phyloP scores from a whole-genome alignment of 2,113 vertebrate genomes.

The Heterocephalus glaber region DNA sequence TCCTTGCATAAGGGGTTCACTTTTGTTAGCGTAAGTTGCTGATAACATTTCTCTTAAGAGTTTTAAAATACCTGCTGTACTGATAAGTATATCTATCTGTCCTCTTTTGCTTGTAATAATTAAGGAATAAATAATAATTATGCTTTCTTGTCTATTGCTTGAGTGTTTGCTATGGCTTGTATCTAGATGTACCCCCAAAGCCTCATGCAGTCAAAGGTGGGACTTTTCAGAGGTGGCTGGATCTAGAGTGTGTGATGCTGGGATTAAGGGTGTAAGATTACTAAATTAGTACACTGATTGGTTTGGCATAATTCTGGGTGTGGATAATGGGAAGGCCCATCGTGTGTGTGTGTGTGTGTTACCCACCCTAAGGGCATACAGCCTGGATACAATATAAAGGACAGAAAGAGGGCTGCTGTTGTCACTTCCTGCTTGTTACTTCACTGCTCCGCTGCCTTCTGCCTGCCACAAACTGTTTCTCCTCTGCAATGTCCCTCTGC shows the following conservation, averaged over 20 bases:
- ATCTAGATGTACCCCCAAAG: background rate
- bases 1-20: background rate
- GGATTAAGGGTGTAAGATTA: background rate
- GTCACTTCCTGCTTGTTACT: background rate
- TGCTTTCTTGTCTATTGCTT: background rate
- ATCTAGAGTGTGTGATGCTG: background rate
- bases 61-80: conserved; percentile 50
- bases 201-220: background rate
- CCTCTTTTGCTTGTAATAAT: background rate
- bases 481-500: background rate
- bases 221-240: background rate
- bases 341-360: background rate
- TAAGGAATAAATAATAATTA: conserved; percentile 30
- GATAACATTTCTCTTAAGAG: background rate
- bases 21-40: background rate
- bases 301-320: background rate
- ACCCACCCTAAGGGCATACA: background rate
- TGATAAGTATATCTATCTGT: background rate
- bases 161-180: background rate
- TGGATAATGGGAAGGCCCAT: background rate
- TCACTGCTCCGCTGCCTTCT: background rate
- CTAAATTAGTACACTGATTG: background rate
- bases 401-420: background rate
- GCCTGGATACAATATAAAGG: background rate
- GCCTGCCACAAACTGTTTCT: background rate